Evolutionary conservation across 2,113 vertebrate genomes (phyloP).

Genomic region (Probosciger aterrimus): DNA sequence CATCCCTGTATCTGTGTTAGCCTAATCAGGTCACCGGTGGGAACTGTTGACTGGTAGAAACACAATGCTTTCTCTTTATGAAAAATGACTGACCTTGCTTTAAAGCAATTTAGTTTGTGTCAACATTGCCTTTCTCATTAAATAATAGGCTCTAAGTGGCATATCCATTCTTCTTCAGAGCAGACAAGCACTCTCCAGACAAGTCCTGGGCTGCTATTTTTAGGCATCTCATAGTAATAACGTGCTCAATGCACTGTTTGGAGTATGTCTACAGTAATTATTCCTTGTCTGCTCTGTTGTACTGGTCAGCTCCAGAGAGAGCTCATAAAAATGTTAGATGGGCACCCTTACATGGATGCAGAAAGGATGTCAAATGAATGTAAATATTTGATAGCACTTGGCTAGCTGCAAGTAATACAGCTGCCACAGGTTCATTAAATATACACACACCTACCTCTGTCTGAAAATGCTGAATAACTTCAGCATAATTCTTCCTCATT

Average conservation of each 20-base stretch:
- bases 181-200: constrained; percentile 39
- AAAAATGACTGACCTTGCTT: constrained; percentile 59
- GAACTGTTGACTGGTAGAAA: constrained; percentile 38
- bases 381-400: background rate
- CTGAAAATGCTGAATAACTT: background rate
- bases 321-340: background rate
- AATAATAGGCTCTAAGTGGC: constrained; percentile 54
- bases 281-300: constrained; percentile 8
- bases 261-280: constrained; percentile 26
- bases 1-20: constrained; percentile 36
- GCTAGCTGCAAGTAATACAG: background rate
- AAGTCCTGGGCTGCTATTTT: constrained; percentile 37
- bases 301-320: background rate
- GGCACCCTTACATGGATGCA: background rate
- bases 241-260: background rate
- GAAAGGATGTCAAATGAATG: background rate
- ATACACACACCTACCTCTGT: background rate
- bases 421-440: background rate
- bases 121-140: constrained; percentile 52
- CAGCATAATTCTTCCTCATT: background rate
- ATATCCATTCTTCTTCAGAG: constrained; percentile 24
- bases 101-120: constrained; percentile 62
- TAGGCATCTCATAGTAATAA: constrained; percentile 22
- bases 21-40: constrained; percentile 44
- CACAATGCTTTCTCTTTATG: background rate